These are phyloP conservation scores for Nemotelus pantherinus DNA, from an alignment of 2,888 invertebrate genomes.

Conservation along the genomic window DNA sequence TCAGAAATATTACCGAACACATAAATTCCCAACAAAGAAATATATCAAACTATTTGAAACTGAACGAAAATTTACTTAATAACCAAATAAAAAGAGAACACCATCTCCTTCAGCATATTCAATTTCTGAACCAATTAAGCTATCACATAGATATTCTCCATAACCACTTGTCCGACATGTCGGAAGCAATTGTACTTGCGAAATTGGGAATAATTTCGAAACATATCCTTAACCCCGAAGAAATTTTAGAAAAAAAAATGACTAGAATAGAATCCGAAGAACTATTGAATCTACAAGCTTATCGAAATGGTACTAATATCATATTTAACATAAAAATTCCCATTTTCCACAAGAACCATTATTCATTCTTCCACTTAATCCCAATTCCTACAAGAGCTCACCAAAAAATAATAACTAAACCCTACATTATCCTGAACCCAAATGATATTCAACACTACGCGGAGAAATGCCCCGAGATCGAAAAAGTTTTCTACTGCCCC, in stretches of 20 bases:
- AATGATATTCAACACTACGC: constrained; percentile 29
- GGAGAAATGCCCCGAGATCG: constrained; percentile 20
- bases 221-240: constrained; percentile 41
- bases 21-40: no score
- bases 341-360: background rate
- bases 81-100: no score
- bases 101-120: no score
- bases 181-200: constrained; percentile 43
- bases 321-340: constrained; percentile 41
- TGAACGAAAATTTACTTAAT: no score
- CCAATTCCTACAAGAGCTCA: constrained; percentile 24
- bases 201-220: constrained; percentile 43
- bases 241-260: constrained; percentile 33
- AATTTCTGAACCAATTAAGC: constrained; percentile 29
- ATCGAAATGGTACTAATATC: constrained; percentile 24
- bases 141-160: constrained; percentile 41
- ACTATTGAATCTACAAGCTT: constrained; percentile 17
- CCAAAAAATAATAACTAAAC: constrained; percentile 17
- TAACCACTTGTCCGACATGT: constrained; percentile 36
- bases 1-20: no score
- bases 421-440: constrained; percentile 15
- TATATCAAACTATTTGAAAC: no score
- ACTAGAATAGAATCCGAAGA: constrained; percentile 28
- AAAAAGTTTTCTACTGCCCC: constrained; percentile 23
- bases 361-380: constrained; percentile 33